A percentile compares a stretch with the other conserved stretches of the same genome.
These are phyloP conservation scores for Ptilorrhoa leucosticta DNA, from an alignment of 2,113 vertebrate species.

Conservation along the genomic window DNA sequence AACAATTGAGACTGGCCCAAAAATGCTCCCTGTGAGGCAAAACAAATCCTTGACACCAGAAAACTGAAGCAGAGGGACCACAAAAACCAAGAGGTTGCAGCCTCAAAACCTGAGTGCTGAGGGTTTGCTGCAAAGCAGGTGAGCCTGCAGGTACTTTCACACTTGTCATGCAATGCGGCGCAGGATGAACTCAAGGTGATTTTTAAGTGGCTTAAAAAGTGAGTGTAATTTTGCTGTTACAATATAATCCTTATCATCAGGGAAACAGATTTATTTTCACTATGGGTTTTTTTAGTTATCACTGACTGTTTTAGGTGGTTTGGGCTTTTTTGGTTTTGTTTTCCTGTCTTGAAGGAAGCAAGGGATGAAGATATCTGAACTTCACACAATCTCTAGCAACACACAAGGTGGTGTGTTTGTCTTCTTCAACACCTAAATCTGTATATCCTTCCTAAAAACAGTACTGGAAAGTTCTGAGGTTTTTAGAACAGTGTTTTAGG, in stretches of 20 bases:
- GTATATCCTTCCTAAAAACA: not conserved
- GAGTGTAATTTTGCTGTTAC: not conserved
- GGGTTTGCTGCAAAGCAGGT: not conserved
- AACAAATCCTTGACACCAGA: not conserved
- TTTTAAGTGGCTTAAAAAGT: not conserved
- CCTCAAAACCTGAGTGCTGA: not conserved
- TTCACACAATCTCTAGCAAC: not conserved
- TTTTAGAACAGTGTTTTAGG: not conserved
- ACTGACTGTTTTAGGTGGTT: not conserved
- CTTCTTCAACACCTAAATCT: not conserved
- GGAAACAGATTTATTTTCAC: not conserved
- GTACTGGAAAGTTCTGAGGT: not conserved
- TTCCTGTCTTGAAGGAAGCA: not conserved
- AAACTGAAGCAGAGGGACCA: not conserved
- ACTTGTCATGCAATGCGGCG: fast-evolving
- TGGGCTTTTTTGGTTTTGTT: not conserved
- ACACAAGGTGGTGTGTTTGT: not conserved
- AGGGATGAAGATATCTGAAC: not conserved
- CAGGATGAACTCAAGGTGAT: not conserved
- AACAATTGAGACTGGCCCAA: not conserved
- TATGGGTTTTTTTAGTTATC: not conserved
- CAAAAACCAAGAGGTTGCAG: not conserved
- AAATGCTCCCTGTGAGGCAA: not conserved
- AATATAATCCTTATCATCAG: not conserved
- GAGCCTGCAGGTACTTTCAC: not conserved